Evolutionary conservation across 2,797 vertebrate genomes (phyloP), one percentile per base, ranked within the genome.

Genomic region (Amblyraja radiata): DNA sequence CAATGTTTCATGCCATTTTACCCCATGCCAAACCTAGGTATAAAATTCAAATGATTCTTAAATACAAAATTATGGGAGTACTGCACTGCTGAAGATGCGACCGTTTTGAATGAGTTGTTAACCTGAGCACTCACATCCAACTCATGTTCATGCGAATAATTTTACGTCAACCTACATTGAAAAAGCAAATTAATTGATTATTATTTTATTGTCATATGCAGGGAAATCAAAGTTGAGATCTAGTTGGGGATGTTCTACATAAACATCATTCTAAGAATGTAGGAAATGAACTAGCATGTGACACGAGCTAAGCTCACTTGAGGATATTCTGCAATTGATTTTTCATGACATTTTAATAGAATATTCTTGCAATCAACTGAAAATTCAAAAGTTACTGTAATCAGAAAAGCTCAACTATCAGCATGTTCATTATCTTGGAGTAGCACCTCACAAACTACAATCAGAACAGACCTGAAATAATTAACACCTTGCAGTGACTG

Each of bases 291-390:
- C 9, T 5, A 61, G 58, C 61, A 32, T 73, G 28, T 6, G 10
- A 10, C 58, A n/a, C 1, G 1, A 65, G 13, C 14, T 65, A 32
- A 65, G 16, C 83, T 86, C 61, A 86, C 11, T 32, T 65, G 61
- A 32, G 61, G 28, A 65, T 79, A 86, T 21, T 63, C 83, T 1
- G 83, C 28, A 86, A 28, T n/a, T 86, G 83, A 65, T 86, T 86
- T 86, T 5, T 63, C 28, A 32, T 18, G 28, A 63, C n/a, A 6
- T 86, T 63, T 32, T n/a, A 73, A 46, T 39, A 46, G 68, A 74
- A 91, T 54, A 74, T 68, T 13, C 88, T 71, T 21, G 88, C 88
- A 90, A 90, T 91, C 65, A 91, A 91, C 68, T 73, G 36, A 86
- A 13, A 90, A 39, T 36, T 90, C 88, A 90, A 68, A 84, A 90